Base-by-base conservation (phyloP, 1,140 invertebrate species). In the Dreissena rostriformis region DNA sequence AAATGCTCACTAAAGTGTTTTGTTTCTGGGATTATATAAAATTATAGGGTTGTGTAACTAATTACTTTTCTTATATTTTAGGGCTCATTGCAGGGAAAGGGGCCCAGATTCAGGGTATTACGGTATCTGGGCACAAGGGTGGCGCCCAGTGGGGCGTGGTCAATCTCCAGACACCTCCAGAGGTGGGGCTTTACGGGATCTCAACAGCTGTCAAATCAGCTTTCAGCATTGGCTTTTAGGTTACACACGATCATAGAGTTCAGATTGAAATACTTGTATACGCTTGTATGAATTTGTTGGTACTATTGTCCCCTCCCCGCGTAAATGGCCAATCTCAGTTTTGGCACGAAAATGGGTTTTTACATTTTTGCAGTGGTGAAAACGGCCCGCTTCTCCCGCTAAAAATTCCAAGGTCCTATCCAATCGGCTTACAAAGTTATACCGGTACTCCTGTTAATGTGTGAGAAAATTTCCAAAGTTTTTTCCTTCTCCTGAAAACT, bases 1-100 rank as follows among this genome's bases (percentile, higher is more conserved):
- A 39, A 39, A 5, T 39, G 19, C 26, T 65, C 15, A 65, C 52
- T 29, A 24, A 8, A 29, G 51, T 76, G 51, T 61, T n/a, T 26
- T 39, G 39, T 39, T 39, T 39, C 29, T 26, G 14, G 28, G 12
- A 63, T 39, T 26, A 10, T 2, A 19, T 49, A 6, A 49, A 75
- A 14, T 73, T 17, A 29, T 26, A 7, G 55, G 12, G 61, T 76
- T 22, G 15, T 10, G 6, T 26, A n/a, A 28, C 10, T 51, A 17
- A 29, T 22, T 61, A n/a, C n/a, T 74, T 22, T 63, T 51, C 67
- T 81, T 17, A 22, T 53, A 2, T 87, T 87, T 68, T 86, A 89
- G 88, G 82, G 53, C 73, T 79, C 61, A 73, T 86, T 51, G 70
- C 66, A 24, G 81, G 81, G 17, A 86, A 86, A 75, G 88, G 84